phyloP scores from a whole-genome alignment of 2,888 invertebrate genomes.

The Dasysyrphus albostriatus region DNA sequence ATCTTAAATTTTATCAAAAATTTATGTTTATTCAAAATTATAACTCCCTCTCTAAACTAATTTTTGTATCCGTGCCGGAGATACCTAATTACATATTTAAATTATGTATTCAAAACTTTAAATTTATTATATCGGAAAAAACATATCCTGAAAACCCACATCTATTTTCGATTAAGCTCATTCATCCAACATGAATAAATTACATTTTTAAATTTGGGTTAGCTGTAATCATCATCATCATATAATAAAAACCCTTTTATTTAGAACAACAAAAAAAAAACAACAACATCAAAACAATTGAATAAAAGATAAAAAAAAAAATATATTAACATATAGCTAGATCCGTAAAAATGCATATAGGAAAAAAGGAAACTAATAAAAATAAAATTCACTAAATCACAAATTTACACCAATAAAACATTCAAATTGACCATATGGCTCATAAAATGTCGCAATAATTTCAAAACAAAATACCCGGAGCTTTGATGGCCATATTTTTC shows the following conservation, averaged over 20 bases:
- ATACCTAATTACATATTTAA: too few relatives aligned
- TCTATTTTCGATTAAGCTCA: slow-evolving; percentile 11
- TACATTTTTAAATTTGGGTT: slow-evolving; percentile 21
- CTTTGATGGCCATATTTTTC: slow-evolving; percentile 51
- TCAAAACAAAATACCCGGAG: slow-evolving; percentile 66
- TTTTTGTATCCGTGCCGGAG: too few relatives aligned
- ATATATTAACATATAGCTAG: too few relatives aligned
- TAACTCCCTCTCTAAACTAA: too few relatives aligned
- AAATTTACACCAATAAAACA: slow-evolving; percentile 73
- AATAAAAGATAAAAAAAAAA: background rate
- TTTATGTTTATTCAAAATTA: too few relatives aligned
- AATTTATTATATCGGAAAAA: background rate
- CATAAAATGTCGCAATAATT: slow-evolving; percentile 76
- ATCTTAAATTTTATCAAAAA: too few relatives aligned
- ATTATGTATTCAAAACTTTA: background rate
- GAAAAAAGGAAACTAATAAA: slow-evolving; percentile 40
- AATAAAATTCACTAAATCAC: slow-evolving; percentile 65
- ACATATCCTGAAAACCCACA: background rate
- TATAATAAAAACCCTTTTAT: slow-evolving; percentile 28
- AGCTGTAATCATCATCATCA: slow-evolving; percentile 17
- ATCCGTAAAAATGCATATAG: background rate
- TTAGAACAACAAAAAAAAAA: background rate
- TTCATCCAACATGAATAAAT: slow-evolving; percentile 30
- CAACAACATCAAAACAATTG: slow-evolving; percentile 9
- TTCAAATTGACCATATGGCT: slow-evolving; percentile 75